Base-by-base conservation (phyloP, 1,140 invertebrate genomes). In the Venustaconcha ellipsiformis region DNA sequence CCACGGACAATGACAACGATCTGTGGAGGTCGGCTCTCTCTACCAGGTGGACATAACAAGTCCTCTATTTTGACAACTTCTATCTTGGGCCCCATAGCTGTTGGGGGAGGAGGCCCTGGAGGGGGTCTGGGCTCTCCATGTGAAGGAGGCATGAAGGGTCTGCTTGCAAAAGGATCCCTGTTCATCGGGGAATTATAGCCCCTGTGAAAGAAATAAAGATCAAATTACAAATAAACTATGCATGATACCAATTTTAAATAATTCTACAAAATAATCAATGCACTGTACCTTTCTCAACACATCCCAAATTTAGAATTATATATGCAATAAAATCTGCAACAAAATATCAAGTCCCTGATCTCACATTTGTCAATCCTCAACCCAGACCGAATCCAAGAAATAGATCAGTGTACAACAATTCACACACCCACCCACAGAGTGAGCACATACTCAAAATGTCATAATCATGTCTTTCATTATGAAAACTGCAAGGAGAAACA, bases 1-100 rank as follows among this genome's bases (percentile, higher is more conserved):
- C 97, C 97, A 89, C 97, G 90, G 17, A 99, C 88, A 82, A 99
- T 95, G 69, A 98, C 94, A 30, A 95, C 95, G 79, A 99, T 94
- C 87, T 95, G 94, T 30, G 92, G 91, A 65, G 96, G 96, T 85
- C 96, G 91, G 79, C 92, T 93, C 80, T 92, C 92, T 78, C 94
- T 92, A 65, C 94, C 95, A 65, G 94, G 96, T 66, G 89, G 87
- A 80, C 92, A 93, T 74, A 98, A 88, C 30, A 99, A 84, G 87
- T 98, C 96, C 87, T 97, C 95, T 71, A 77, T 70, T 86, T 94
- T 90, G 15, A 91, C 87, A 11, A 91, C 91, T 63, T 86, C 85
- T 26, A 82, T 65, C 66, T 79, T 82, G 12, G 80, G 76, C 37
- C 78, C 68, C 59, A 57, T 67, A 18, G 64, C 56, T 37, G 55